Evolutionary conservation across 2,888 invertebrate genomes (phyloP).

Genomic region (Aphelenchoides bicaudatus): DNA sequence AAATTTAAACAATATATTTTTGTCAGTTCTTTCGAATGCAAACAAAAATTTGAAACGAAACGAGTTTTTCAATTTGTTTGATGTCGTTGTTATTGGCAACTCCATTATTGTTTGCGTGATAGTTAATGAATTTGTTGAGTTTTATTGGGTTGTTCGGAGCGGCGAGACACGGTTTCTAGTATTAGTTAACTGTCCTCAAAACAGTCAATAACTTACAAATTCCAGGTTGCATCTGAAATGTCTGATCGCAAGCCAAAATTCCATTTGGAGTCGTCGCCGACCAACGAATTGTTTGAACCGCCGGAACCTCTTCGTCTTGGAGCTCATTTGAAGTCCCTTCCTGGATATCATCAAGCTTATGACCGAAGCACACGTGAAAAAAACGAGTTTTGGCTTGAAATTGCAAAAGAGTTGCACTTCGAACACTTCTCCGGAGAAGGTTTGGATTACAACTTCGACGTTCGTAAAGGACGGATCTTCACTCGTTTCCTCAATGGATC

Average conservation of each 20-base stretch:
- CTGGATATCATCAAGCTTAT: slow-evolving; percentile 51
- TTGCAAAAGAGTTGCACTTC: slow-evolving; percentile 90
- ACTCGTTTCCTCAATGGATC: slow-evolving; percentile 85
- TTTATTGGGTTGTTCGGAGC: too few relatives aligned
- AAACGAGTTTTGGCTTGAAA: slow-evolving; percentile 84
- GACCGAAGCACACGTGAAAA: slow-evolving; percentile 78
- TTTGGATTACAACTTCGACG: slow-evolving; percentile 84
- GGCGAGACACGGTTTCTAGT: too few relatives aligned
- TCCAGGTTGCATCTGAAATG: too few relatives aligned
- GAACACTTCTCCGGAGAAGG: slow-evolving; percentile 70
- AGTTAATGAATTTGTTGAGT: too few relatives aligned
- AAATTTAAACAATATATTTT: too few relatives aligned
- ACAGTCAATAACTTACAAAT: too few relatives aligned
- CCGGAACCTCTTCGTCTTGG: slow-evolving; percentile 57
- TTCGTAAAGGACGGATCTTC: slow-evolving; percentile 79
- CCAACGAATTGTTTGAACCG: slow-evolving; percentile 50
- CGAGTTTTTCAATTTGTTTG: too few relatives aligned
- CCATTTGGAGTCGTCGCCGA: slow-evolving; percentile 22
- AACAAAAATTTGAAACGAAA: too few relatives aligned
- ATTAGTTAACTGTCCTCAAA: too few relatives aligned
- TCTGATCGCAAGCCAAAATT: slow-evolving; percentile 35
- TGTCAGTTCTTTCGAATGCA: too few relatives aligned
- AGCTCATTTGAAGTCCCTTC: slow-evolving; percentile 53
- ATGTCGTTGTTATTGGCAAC: too few relatives aligned
- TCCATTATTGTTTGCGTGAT: too few relatives aligned